Evolutionary conservation across 1,140 invertebrate genomes (phyloP).

Genomic region (Cryptotermes secundus): DNA sequence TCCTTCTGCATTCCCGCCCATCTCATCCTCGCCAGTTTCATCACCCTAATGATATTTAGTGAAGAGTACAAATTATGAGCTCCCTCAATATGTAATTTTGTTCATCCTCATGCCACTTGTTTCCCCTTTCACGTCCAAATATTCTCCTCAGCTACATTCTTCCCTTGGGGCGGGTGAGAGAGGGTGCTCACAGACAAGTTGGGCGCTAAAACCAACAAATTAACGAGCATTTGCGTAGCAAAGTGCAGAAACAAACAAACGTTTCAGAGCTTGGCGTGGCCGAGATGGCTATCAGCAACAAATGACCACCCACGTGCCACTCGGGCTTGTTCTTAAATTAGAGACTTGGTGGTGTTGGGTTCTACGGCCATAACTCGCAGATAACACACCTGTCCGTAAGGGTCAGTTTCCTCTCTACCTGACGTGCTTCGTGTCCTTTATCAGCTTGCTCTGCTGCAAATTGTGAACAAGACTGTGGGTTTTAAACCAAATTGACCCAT

Average conservation of each 20-base stretch:
- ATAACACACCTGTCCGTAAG: not conserved
- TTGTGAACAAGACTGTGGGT: not conserved
- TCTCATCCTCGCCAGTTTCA: too few relatives aligned
- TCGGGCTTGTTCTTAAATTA: not conserved
- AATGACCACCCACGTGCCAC: conserved; percentile 7
- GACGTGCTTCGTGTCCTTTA: not conserved
- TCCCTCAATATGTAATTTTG: too few relatives aligned
- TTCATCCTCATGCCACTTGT: too few relatives aligned
- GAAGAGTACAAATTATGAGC: too few relatives aligned
- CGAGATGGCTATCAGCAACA: not conserved
- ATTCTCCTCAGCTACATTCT: too few relatives aligned
- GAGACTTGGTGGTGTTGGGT: not conserved
- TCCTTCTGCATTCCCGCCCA: too few relatives aligned
- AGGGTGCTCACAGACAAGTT: too few relatives aligned
- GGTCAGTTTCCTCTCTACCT: not conserved
- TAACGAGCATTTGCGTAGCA: not conserved
- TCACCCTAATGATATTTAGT: too few relatives aligned
- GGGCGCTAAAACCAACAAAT: too few relatives aligned
- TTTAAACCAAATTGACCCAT: conserved; percentile 12
- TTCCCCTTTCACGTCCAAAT: too few relatives aligned
- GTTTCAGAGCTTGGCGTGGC: not conserved
- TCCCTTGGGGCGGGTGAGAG: too few relatives aligned
- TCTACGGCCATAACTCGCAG: not conserved
- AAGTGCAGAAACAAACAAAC: not conserved
- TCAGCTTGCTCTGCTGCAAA: not conserved